These are phyloP conservation scores for Chaetops frenatus DNA, from an alignment of 2,113 vertebrate genomes.

Conservation along the genomic window DNA sequence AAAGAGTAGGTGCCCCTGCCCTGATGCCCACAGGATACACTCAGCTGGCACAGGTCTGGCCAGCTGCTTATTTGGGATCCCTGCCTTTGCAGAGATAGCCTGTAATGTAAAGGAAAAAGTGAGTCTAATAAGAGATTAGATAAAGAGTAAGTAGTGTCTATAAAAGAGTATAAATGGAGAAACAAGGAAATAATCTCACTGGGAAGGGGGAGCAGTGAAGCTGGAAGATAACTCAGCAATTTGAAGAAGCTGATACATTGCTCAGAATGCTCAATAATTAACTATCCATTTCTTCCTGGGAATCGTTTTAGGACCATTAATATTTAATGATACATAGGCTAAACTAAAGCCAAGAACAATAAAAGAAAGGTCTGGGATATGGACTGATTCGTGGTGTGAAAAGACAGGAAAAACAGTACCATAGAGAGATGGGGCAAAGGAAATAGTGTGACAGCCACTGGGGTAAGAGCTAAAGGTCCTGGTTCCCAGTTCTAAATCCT, in stretches of 20 bases:
- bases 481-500: background rate
- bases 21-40: background rate
- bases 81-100: background rate
- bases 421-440: background rate
- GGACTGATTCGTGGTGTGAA: background rate
- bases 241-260: background rate
- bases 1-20: background rate
- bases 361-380: background rate
- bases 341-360: background rate
- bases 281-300: background rate
- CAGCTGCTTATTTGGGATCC: background rate
- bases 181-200: background rate
- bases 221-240: background rate
- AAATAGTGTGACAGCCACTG: background rate
- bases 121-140: background rate
- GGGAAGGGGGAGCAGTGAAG: background rate
- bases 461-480: background rate
- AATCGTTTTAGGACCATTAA: background rate
- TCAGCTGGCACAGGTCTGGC: background rate
- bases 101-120: background rate
- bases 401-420: background rate
- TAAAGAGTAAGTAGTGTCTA: background rate
- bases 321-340: background rate
- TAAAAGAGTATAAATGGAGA: background rate
- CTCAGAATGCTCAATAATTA: slow-evolving; percentile 22